phyloP scores from a whole-genome alignment of 1,140 invertebrate species.

The Drosophila miranda region DNA sequence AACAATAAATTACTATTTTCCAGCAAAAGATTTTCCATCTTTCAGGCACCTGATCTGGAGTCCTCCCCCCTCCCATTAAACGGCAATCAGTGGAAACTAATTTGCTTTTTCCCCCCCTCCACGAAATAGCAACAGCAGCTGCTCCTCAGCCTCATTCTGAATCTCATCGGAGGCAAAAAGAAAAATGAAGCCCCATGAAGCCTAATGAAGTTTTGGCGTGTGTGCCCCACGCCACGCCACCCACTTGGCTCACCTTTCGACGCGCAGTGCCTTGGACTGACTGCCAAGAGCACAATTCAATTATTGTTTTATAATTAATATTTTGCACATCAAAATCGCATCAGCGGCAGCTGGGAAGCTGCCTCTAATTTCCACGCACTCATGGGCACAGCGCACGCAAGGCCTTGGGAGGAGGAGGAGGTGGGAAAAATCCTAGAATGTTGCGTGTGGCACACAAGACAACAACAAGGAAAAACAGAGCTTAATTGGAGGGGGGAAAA shows the following conservation, averaged over 20 bases:
- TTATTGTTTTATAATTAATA: constrained; percentile 81
- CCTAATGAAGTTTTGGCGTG: constrained; percentile 74
- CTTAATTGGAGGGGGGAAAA: constrained; percentile 61
- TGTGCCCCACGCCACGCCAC: neutral
- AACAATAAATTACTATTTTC: constrained; percentile 16
- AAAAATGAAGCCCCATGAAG: constrained; percentile 24
- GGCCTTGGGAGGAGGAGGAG: neutral
- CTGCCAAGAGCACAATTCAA: constrained; percentile 68
- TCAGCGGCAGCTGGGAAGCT: constrained; percentile 67
- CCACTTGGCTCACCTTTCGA: constrained; percentile 53
- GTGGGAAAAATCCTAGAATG: constrained; percentile 33
- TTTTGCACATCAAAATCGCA: constrained; percentile 81
- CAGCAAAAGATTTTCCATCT: neutral
- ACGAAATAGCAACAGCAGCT: constrained; percentile 48
- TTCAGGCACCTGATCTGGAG: constrained; percentile 32
- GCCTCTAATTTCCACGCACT: constrained; percentile 50
- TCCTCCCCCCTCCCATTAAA: constrained; percentile 57
- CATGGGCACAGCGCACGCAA: constrained; percentile 64
- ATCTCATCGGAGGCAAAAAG: constrained; percentile 14
- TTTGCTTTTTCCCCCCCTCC: constrained; percentile 45
- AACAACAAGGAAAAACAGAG: constrained; percentile 41
- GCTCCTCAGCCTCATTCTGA: neutral
- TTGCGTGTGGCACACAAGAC: constrained; percentile 62
- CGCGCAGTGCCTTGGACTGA: constrained; percentile 29
- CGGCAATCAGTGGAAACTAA: constrained; percentile 54